Conservation (phyloP, 2,797 vertebrate species). For the Alexandromys oeconomus region DNA sequence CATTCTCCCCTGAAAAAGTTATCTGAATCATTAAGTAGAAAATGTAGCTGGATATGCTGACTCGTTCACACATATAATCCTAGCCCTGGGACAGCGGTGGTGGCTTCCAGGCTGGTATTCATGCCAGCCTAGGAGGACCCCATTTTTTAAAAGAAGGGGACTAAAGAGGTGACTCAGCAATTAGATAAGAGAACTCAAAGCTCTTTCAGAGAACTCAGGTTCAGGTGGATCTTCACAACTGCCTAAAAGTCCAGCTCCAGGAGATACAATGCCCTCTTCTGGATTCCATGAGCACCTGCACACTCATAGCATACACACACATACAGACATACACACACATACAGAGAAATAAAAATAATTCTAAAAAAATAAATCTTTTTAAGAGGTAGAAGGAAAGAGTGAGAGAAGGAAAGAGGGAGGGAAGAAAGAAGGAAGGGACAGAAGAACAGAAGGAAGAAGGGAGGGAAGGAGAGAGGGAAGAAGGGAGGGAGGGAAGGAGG, state of each 20-base stretch:
- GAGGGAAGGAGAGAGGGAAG: too few relatives aligned
- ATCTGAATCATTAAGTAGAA: not conserved
- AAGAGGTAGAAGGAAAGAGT: not conserved
- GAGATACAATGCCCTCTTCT: not conserved
- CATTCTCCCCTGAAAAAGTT: constrained; percentile 11
- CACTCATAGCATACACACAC: not conserved
- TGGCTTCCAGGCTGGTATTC: not conserved
- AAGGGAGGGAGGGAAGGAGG: too few relatives aligned
- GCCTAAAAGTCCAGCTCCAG: not conserved
- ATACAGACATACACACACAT: not conserved
- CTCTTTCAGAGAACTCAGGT: not conserved
- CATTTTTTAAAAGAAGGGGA: not conserved
- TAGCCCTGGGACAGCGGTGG: not conserved
- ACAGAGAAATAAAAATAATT: not conserved
- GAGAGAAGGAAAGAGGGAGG: too few relatives aligned
- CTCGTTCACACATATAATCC: not conserved
- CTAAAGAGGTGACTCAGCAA: not conserved
- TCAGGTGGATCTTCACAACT: not conserved
- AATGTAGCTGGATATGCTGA: not conserved
- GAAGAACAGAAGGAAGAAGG: too few relatives aligned
- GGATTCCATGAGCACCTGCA: not conserved
- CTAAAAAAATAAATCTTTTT: not conserved
- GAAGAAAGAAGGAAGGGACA: too few relatives aligned
- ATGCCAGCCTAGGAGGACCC: not conserved
- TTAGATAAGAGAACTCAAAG: not conserved